Percentiles rank a stretch among this genome's conserved stretches.
phyloP scores from a whole-genome alignment of 2,888 invertebrate species.

The Hartigia nigra region DNA sequence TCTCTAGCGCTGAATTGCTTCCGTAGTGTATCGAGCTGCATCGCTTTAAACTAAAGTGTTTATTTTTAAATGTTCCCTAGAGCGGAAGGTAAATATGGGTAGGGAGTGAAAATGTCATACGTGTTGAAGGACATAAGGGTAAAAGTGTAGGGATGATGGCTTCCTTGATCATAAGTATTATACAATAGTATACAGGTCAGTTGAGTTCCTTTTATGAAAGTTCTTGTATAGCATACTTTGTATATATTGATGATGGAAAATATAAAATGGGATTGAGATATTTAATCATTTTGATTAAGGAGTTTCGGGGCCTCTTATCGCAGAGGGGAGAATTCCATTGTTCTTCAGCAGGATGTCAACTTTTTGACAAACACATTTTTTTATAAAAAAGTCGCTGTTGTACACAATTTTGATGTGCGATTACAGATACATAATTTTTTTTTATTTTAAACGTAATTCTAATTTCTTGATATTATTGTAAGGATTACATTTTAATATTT shows the following conservation, averaged over 20 bases:
- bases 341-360: too few species aligned
- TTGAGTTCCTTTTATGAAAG: not conserved
- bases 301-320: too few species aligned
- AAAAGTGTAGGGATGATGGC: too few species aligned
- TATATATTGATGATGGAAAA: not conserved
- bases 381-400: too few species aligned
- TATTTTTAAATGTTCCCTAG: not conserved
- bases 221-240: not conserved
- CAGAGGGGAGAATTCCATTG: too few species aligned
- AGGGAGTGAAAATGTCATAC: not conserved
- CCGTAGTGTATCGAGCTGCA: not conserved
- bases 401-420: too few species aligned
- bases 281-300: not conserved
- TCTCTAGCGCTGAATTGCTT: not conserved
- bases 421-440: too few species aligned
- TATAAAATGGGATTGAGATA: not conserved
- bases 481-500: too few species aligned
- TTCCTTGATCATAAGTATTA: not conserved
- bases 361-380: too few species aligned
- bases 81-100: not conserved
- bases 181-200: not conserved
- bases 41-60: not conserved
- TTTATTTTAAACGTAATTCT: too few species aligned
- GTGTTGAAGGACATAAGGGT: not conserved
- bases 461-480: too few species aligned